Evolutionary conservation across 2,797 vertebrate genomes (phyloP), one percentile per base, ranked within the genome.

Genomic region (Pachyuromys duprasi): DNA sequence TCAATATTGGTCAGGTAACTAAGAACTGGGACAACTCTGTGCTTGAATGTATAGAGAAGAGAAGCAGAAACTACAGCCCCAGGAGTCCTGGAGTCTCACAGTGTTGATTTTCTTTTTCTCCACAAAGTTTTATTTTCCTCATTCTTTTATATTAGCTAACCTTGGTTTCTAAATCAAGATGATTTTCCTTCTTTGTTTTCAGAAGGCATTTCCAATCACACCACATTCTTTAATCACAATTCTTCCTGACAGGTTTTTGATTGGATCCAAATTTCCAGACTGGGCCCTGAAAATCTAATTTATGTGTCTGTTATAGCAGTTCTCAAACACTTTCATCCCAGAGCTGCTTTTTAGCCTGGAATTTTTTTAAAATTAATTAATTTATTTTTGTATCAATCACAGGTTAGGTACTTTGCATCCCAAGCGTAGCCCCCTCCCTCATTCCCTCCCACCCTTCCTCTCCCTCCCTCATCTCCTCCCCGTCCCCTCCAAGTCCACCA

Each of bases 231-330:
- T 93, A 83, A 96, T 95, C 87, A 94, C 60, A 91, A 36, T 96
- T 97, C 86, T 94, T 96, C 76, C 53, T 96, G 93, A 96, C 93
- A 86, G 75, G 49, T 93, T 95, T 97, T 95, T 95, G 78, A 97
- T 96, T 79, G 18, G 42, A 79, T 96, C 63, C 80, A 96, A 39
- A 94, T 94, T 94, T 96, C 39, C 5, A 70, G 9, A 20, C 65
- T 65, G 42, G 63, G 57, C 22, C 12, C 57, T 75, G 67, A 57
- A 55, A 81, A 95, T 91, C 74, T 96, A 91, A 96, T 95, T 97
- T 92, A 93, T 96, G 39, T 89, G n/a, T 95, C 83, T 89, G 0
- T 89, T 89, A 49, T 14, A 96, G 62, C 45, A 53, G 26, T 62
- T 70, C 69, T 89, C 36, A 92, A 89, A 55, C 1, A 90, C 84